Base-by-base conservation (phyloP, 2,113 vertebrate genomes). In the Etia nguti region DNA sequence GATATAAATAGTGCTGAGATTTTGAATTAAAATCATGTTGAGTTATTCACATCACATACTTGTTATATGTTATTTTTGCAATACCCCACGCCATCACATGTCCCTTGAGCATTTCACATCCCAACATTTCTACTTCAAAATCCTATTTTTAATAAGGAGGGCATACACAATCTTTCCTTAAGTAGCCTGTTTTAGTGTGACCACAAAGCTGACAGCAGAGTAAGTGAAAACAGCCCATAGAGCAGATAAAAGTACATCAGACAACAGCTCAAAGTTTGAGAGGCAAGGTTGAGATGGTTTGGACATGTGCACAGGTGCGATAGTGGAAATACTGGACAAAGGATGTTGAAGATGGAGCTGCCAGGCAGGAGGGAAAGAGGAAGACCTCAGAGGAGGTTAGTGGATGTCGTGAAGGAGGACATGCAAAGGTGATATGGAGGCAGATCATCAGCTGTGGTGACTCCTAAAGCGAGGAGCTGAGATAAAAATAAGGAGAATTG, bases 361-460 rank as follows among this genome's bases (percentile, higher is more conserved):
- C 7, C 62, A 70, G n/a, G 62, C 36, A 70, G 62, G 0, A 70
- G 62, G 7, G 36, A 24, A 43, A 70, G 62, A 68, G 15, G 57
- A 34, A 60, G 52, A 12, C 2, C 12, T 5, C 43, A 56, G 22
- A 41, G 62, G 34, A 0, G 0, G 62, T 22, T 68, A n/a, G 34
- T 41, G 20, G 20, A 0, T 15, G n/a, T 4, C 22, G 43, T 70
- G 65, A 70, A 26, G 65, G 5, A 16, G 22, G 38, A 73, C 8
- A 26, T 73, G 38, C 65, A 73, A 1, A 73, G 38, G 8, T 24
- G 38, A 70, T 11, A n/a, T 65, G 4, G 60, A 65, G 60, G 31
- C 31, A 36, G 62, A 68, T 38, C 20, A 38, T 68, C 0, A 1
- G n/a, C 38, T 70, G 38, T 10, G 38, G n/a, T 16, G n/a, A 38